Conservation (phyloP, 2,888 invertebrate genomes). For the Luffia ferchaultella region DNA sequence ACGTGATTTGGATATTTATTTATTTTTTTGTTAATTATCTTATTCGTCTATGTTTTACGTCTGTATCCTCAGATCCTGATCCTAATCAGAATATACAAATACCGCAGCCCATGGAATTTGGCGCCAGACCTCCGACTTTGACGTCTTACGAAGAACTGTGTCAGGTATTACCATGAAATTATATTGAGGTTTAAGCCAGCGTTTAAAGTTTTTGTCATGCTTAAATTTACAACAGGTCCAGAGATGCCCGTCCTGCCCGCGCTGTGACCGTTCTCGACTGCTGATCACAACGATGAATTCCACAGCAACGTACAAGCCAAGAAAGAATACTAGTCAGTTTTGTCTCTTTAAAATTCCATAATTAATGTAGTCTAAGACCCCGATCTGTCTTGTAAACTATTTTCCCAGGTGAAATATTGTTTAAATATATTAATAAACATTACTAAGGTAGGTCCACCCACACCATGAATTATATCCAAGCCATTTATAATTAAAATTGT, state of each 20-base stretch:
- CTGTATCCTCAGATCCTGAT: slow-evolving; percentile 38
- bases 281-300: slow-evolving; percentile 59
- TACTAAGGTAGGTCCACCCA: too few species aligned
- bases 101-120: slow-evolving; percentile 47
- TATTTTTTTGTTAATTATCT: too few species aligned
- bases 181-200: too few species aligned
- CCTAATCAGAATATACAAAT: slow-evolving; percentile 32
- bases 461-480: background rate
- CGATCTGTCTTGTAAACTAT: too few species aligned
- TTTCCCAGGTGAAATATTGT: too few species aligned
- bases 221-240: slow-evolving; percentile 28
- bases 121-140: slow-evolving; percentile 42
- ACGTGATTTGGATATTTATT: too few species aligned
- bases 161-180: slow-evolving; percentile 1
- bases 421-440: too few species aligned
- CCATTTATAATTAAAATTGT: too few species aligned
- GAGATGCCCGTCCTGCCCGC: slow-evolving; percentile 48
- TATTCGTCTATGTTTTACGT: too few species aligned
- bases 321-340: slow-evolving; percentile 44
- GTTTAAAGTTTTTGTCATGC: too few species aligned
- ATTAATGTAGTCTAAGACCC: too few species aligned
- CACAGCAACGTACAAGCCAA: slow-evolving; percentile 53
- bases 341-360: background rate
- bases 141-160: slow-evolving; percentile 56
- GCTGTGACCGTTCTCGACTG: slow-evolving; percentile 46